A percentile compares a stretch with the other conserved stretches of the same genome.
Conservation (phyloP, 2,888 invertebrate genomes). For the Tyria jacobaeae region DNA sequence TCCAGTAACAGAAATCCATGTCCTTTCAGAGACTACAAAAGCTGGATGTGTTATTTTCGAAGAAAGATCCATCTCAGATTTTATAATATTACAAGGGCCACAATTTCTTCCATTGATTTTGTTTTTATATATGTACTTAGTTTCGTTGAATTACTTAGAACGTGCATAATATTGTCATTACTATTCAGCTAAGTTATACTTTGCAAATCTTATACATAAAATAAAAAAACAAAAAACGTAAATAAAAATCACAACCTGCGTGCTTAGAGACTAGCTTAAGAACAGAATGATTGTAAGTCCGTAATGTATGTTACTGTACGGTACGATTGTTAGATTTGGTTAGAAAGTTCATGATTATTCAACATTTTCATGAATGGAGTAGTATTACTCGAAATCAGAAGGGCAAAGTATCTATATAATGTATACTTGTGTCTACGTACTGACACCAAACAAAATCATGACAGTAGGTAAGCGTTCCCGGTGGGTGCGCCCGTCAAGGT, state of each 20-base stretch:
- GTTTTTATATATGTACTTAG: not conserved
- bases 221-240: too few species aligned
- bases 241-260: not conserved
- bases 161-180: not conserved
- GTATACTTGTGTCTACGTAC: slow-evolving; percentile 42
- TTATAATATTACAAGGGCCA: not conserved
- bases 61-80: not conserved
- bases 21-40: not conserved
- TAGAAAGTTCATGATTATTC: slow-evolving; percentile 44
- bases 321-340: slow-evolving; percentile 22
- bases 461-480: slow-evolving; percentile 67
- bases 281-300: not conserved
- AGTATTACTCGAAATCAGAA: slow-evolving; percentile 46
- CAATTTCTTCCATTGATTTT: not conserved
- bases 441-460: slow-evolving; percentile 56
- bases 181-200: not conserved
- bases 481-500: slow-evolving; percentile 73
- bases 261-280: not conserved
- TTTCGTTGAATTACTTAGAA: too few species aligned
- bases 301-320: too few species aligned
- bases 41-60: not conserved
- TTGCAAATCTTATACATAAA: not conserved
- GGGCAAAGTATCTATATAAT: slow-evolving; percentile 39
- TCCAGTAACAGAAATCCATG: not conserved
- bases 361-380: slow-evolving; percentile 51